Evolutionary conservation across 2,888 invertebrate species (phyloP), one percentile per base, ranked within the genome.

Genomic region (Drosophila conformis): DNA sequence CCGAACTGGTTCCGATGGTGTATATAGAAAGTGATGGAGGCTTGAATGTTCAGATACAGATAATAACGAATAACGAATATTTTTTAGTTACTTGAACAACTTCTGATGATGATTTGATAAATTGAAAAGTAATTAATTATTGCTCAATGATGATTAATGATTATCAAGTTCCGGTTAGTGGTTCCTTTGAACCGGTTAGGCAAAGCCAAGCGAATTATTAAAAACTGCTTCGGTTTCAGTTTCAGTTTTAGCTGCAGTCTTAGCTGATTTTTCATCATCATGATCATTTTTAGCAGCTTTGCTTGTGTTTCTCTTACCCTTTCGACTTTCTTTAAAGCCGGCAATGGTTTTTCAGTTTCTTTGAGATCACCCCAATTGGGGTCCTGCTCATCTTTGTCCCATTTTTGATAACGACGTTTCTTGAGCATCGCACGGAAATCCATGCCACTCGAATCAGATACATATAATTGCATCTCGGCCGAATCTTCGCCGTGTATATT

Each of bases 391-490:
- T 98, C 97, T 93, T 96, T 96, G 73, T 95, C 97, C 98, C 98
- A 98, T 95, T 98, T 97, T 90, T 97, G 97, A 93, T 98, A 98
- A 94, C 97, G 98, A 91, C 98, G 96, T 94, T 98, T 99, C 94
- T 98, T 99, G 89, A 99, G 95, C 97, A 99, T 97, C 76, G 98
- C 96, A 94, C 99, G 96, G 97, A 99, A 99, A 94, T 99, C 99
- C 97, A 99, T 97, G 83, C 98, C 98, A 94, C 98, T 98, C 78
- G 99, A 96, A 94, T 98, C 99, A 90, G 99, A 99, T 72, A 99
- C 99, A 93, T 98, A 99, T 81, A 99, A 95, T 91, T 97, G 97
- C 95, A 98, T 97, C 93, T 99, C 99, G 71, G 98, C 98, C 0
- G 97, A 96, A 94, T 99, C 99, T 92, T 98, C 97, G 70, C 99